phyloP scores from a whole-genome alignment of 2,888 invertebrate species.

The Lydus trimaculatus region DNA sequence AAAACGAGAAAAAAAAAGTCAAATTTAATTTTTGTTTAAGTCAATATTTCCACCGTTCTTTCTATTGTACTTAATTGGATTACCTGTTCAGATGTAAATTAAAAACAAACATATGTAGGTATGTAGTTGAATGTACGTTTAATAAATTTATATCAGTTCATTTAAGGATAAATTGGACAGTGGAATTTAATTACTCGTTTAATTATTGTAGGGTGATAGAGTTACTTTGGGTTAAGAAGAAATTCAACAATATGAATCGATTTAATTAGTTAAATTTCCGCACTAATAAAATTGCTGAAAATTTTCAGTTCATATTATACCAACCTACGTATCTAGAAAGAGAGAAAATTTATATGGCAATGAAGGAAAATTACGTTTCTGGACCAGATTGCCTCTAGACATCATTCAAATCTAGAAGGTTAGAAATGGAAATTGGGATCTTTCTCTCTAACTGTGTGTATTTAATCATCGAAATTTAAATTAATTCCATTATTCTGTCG shows the following conservation, averaged over 20 bases:
- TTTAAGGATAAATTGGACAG: slow-evolving; percentile 42
- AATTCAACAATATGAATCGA: slow-evolving; percentile 1
- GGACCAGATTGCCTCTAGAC: slow-evolving; percentile 6
- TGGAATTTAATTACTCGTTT: slow-evolving; percentile 44
- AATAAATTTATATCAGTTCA: slow-evolving; percentile 41
- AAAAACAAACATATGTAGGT: slow-evolving; percentile 43
- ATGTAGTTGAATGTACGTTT: slow-evolving; percentile 23
- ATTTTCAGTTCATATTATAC: background rate
- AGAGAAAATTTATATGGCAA: background rate
- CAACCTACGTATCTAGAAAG: no score
- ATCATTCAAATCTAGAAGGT: background rate
- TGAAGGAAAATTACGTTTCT: slow-evolving; percentile 6
- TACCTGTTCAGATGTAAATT: slow-evolving; percentile 43
- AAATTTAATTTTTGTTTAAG: background rate
- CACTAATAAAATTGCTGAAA: background rate
- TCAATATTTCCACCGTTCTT: background rate
- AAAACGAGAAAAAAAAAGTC: no score
- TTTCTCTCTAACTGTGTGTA: slow-evolving; percentile 9
- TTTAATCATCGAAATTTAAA: slow-evolving; percentile 32
- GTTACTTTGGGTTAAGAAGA: slow-evolving; percentile 3
- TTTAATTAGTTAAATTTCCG: slow-evolving; percentile 4
- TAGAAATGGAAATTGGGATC: background rate
- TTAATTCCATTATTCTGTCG: slow-evolving; percentile 30
- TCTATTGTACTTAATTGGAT: slow-evolving; percentile 23
- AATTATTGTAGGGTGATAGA: slow-evolving; percentile 28